Evolutionary conservation across 2,888 invertebrate genomes (phyloP).

Genomic region (Thymelicus lineola): DNA sequence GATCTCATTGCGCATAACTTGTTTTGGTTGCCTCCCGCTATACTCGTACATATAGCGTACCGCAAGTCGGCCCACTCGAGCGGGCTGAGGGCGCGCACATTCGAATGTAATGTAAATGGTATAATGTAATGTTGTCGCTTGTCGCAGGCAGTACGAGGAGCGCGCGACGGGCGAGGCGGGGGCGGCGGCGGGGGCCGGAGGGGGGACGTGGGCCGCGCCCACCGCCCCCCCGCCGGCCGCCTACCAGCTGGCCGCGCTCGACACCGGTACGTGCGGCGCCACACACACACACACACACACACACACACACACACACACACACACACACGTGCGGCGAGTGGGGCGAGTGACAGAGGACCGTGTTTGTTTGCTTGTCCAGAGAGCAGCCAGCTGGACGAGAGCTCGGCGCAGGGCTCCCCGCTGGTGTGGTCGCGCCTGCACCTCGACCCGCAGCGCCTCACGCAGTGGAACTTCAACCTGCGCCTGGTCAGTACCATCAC

Average conservation of each 20-base stretch:
- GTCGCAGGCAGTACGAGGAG: slow-evolving; percentile 46
- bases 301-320: too few relatives aligned
- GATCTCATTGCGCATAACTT: too few relatives aligned
- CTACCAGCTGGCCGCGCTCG: slow-evolving; percentile 85
- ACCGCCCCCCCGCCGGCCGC: slow-evolving; percentile 65
- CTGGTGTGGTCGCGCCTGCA: slow-evolving; percentile 87
- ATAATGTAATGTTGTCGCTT: neutral
- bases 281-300: too few relatives aligned
- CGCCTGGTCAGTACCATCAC: slow-evolving; percentile 83
- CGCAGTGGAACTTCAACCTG: slow-evolving; percentile 92
- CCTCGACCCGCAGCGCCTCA: slow-evolving; percentile 88
- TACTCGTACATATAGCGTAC: too few relatives aligned
- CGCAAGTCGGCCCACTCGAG: too few relatives aligned
- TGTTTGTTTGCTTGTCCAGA: slow-evolving; percentile 27
- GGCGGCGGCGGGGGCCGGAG: slow-evolving; percentile 44
- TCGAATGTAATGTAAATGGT: neutral
- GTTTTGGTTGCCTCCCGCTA: too few relatives aligned
- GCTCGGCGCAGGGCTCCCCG: slow-evolving; percentile 69
- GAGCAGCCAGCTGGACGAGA: slow-evolving; percentile 42
- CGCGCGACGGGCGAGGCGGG: slow-evolving; percentile 66
- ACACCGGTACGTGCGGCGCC: slow-evolving; percentile 44
- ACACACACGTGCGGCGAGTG: too few relatives aligned
- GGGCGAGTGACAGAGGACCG: neutral
- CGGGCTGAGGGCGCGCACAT: too few relatives aligned
- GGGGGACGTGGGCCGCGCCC: slow-evolving; percentile 45